Conservation (phyloP, 2,113 vertebrate genomes). For the Turnix velox region DNA sequence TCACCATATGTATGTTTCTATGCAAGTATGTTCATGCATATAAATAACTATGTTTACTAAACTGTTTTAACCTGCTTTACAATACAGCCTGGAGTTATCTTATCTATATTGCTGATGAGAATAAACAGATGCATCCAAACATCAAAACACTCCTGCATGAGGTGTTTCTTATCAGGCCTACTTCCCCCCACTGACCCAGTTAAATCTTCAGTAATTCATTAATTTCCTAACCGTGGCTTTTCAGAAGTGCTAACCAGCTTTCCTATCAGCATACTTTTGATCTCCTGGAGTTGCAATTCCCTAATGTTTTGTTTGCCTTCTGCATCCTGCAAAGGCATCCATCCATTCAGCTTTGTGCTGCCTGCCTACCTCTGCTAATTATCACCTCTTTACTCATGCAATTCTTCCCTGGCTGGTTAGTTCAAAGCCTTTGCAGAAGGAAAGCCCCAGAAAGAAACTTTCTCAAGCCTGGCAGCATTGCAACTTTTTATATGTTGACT, state of each 20-base stretch:
- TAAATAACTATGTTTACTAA: constrained; percentile 46
- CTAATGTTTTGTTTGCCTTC: neutral
- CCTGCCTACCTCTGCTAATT: neutral
- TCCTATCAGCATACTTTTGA: neutral
- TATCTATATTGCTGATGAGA: constrained; percentile 23
- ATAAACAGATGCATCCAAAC: constrained; percentile 35
- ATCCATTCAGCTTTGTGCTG: neutral
- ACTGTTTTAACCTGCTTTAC: neutral
- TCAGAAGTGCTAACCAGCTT: neutral
- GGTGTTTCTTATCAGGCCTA: neutral
- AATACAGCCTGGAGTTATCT: constrained; percentile 28
- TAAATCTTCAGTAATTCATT: neutral
- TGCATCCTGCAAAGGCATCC: neutral
- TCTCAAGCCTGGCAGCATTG: neutral
- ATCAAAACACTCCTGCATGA: neutral
- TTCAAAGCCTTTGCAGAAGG: neutral
- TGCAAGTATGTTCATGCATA: neutral
- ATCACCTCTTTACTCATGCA: neutral
- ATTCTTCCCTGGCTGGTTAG: neutral
- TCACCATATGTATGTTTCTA: neutral
- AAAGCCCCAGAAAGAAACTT: neutral
- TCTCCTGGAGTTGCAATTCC: neutral
- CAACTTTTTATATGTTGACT: neutral
- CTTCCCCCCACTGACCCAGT: constrained; percentile 1
- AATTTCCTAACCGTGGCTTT: neutral